These are phyloP conservation scores for Heliopora coerulea DNA, from an alignment of 92 coral and sea anemone species.

Conservation along the genomic window DNA sequence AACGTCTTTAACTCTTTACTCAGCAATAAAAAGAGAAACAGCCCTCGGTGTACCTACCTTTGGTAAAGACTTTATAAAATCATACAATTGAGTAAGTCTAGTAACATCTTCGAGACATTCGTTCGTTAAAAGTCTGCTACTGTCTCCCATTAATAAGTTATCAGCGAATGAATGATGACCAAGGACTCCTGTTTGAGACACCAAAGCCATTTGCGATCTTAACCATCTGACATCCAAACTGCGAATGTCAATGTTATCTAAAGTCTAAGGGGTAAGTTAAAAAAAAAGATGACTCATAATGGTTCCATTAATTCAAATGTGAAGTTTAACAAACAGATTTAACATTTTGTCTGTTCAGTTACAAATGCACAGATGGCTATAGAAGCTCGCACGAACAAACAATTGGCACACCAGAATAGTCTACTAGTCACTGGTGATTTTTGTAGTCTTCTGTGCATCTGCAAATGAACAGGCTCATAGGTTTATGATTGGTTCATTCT, in stretches of 20 bases:
- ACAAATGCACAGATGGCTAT: too few relatives aligned
- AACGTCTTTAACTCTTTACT: not conserved
- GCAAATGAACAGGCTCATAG: too few relatives aligned
- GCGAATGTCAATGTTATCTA: constrained; percentile 67
- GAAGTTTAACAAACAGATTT: too few relatives aligned
- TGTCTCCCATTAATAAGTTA: constrained; percentile 74
- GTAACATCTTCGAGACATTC: constrained; percentile 70
- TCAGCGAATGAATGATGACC: constrained; percentile 72
- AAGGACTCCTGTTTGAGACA: constrained; percentile 63
- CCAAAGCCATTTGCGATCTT: constrained; percentile 78
- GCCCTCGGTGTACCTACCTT: constrained; percentile 44
- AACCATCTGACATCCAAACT: constrained; percentile 65
- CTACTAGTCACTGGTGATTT: too few relatives aligned
- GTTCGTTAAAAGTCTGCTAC: constrained; percentile 46
- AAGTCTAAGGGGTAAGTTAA: constrained; percentile 42
- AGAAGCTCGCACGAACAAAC: too few relatives aligned
- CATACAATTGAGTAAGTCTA: constrained; percentile 65
- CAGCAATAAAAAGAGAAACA: not conserved
- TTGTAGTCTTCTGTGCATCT: too few relatives aligned
- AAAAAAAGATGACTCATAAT: too few relatives aligned
- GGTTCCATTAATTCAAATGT: too few relatives aligned
- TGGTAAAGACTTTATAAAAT: constrained; percentile 58
- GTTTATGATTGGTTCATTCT: too few relatives aligned
- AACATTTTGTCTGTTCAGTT: too few relatives aligned
- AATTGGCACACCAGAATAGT: too few relatives aligned